These are phyloP conservation scores for Karalla daura DNA, from an alignment of 2,797 vertebrate genomes.

Conservation along the genomic window DNA sequence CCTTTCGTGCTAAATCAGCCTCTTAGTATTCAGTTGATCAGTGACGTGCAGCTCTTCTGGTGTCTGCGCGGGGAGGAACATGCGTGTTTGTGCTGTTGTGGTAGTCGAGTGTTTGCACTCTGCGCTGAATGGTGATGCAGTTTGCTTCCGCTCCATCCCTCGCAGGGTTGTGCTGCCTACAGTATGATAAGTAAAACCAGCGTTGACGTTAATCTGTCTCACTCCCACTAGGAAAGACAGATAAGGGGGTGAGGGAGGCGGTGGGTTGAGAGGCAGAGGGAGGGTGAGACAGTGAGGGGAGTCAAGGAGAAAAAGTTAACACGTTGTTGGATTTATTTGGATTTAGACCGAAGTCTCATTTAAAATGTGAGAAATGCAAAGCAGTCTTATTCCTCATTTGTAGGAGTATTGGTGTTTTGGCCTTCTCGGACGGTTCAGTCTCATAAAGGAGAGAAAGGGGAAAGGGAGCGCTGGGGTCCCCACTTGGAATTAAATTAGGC, in stretches of 20 bases:
- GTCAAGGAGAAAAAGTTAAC: slow-evolving; percentile 51
- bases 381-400: neutral
- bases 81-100: slow-evolving; percentile 15
- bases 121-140: slow-evolving; percentile 70
- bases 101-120: slow-evolving; percentile 31
- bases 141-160: slow-evolving; percentile 79
- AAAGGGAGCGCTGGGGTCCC: neutral
- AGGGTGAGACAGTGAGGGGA: slow-evolving; percentile 53
- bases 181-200: slow-evolving; percentile 88
- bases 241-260: slow-evolving; percentile 71
- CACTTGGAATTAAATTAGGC: neutral
- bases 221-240: slow-evolving; percentile 84
- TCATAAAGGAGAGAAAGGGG: neutral
- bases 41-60: neutral
- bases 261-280: slow-evolving; percentile 35
- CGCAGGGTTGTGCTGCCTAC: slow-evolving; percentile 84
- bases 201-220: slow-evolving; percentile 88
- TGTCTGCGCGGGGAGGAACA: slow-evolving; percentile 10
- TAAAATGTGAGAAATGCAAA: neutral
- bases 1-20: neutral
- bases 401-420: neutral
- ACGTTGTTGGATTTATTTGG: slow-evolving; percentile 33
- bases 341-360: slow-evolving; percentile 16
- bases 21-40: neutral
- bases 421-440: neutral